Evolutionary conservation across 2,797 vertebrate species (phyloP).

Genomic region (Melanotaenia maccullochi): DNA sequence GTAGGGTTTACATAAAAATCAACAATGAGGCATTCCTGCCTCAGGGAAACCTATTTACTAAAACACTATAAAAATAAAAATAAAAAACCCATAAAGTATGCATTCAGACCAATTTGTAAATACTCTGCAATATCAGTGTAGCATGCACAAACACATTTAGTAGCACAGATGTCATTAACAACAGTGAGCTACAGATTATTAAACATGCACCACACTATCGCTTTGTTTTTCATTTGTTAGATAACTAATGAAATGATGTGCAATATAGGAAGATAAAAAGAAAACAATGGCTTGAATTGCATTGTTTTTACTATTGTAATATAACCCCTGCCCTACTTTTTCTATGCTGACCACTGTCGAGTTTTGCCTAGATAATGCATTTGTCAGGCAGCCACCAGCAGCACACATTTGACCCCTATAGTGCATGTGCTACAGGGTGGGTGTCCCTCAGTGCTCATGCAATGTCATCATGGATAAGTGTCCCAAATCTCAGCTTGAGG

Average conservation of each 20-base stretch:
- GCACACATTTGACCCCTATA: conserved; percentile 11
- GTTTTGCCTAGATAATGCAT: not conserved
- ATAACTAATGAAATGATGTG: not conserved
- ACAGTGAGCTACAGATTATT: too few species aligned
- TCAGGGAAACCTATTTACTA: not conserved
- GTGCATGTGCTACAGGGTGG: not conserved
- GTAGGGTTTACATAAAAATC: conserved; percentile 3
- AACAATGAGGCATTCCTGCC: conserved; percentile 10
- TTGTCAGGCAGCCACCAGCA: not conserved
- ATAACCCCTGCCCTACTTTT: not conserved
- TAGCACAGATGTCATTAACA: too few species aligned
- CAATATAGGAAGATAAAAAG: not conserved
- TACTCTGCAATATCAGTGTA: not conserved
- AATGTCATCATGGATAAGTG: conserved; percentile 1
- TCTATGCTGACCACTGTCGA: not conserved
- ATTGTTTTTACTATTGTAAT: not conserved
- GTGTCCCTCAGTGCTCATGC: conserved; percentile 7
- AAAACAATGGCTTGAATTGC: not conserved
- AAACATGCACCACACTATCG: too few species aligned
- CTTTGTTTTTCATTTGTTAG: not conserved
- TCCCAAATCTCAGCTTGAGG: not conserved
- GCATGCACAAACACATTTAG: not conserved
- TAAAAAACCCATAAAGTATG: not conserved
- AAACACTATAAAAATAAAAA: not conserved
- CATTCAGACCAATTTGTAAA: not conserved